Percentiles rank a stretch among this genome's conserved stretches.
Conservation (phyloP, 2,113 vertebrate genomes). For the Nothobranchius furzeri region DNA sequence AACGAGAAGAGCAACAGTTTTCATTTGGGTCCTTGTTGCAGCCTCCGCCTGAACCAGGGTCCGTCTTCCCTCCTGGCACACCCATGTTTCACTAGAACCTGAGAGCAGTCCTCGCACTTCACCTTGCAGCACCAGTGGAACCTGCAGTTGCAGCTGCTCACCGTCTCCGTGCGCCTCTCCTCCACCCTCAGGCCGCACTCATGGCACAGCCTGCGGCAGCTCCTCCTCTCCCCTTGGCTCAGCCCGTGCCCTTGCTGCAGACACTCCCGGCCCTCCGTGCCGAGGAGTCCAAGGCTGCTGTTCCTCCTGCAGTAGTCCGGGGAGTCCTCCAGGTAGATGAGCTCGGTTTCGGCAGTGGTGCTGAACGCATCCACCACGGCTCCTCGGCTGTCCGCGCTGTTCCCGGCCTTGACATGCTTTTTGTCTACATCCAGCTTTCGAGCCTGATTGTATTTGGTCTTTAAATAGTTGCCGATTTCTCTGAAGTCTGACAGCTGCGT, state of each 20-base stretch:
- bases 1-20: conserved; percentile 56
- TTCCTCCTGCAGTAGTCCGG: conserved; percentile 93
- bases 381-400: conserved; percentile 87
- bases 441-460: conserved; percentile 87
- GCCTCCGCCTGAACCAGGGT: conserved; percentile 64
- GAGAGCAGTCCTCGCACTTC: conserved; percentile 89
- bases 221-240: conserved; percentile 84
- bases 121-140: conserved; percentile 98
- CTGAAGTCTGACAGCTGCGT: conserved; percentile 91
- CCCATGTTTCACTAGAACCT: conserved; percentile 84
- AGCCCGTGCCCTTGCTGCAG: conserved; percentile 81
- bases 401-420: conserved; percentile 82
- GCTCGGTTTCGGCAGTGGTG: conserved; percentile 80
- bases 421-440: conserved; percentile 91
- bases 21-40: conserved; percentile 73
- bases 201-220: conserved; percentile 88
- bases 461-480: conserved; percentile 90
- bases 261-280: conserved; percentile 94
- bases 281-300: conserved; percentile 85
- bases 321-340: conserved; percentile 94
- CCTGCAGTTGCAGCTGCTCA: conserved; percentile 93
- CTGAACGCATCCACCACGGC: conserved; percentile 81
- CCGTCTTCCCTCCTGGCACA: conserved; percentile 79
- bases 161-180: conserved; percentile 82
- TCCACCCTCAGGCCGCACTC: conserved; percentile 91